A percentile compares a stretch with the other conserved stretches of the same genome.
Conservation (phyloP, 92 coral and sea anemone species). For the Desmophyllum pertusum region DNA sequence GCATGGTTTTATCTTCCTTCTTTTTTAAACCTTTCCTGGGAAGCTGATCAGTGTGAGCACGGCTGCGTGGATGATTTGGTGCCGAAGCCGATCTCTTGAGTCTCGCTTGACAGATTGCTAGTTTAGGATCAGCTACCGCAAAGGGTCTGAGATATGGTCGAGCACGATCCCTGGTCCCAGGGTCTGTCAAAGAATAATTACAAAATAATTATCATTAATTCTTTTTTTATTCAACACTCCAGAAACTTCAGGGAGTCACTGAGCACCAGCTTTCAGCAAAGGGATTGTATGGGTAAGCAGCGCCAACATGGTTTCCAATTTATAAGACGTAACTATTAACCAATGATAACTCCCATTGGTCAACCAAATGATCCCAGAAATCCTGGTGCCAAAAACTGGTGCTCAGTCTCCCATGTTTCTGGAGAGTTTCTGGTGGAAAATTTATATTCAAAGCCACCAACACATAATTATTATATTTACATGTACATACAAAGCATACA, state of each 20-base stretch:
- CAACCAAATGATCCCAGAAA: too few relatives aligned
- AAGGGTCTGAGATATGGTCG: constrained; percentile 73
- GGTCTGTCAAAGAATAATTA: constrained; percentile 57
- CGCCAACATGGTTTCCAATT: too few relatives aligned
- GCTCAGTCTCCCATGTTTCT: too few relatives aligned
- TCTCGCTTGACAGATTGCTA: constrained; percentile 84
- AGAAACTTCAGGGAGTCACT: background rate
- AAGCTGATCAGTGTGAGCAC: constrained; percentile 60
- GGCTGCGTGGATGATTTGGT: constrained; percentile 69
- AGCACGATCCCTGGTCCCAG: constrained; percentile 94
- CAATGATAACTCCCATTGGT: too few relatives aligned
- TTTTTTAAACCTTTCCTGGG: constrained; percentile 38
- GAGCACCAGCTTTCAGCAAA: background rate
- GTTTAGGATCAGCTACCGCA: constrained; percentile 90
- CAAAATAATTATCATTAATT: too few relatives aligned
- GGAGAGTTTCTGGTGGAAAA: too few relatives aligned
- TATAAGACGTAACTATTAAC: too few relatives aligned
- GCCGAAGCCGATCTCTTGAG: constrained; percentile 86
- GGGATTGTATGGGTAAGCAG: background rate
- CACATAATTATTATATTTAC: too few relatives aligned
- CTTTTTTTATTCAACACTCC: background rate
- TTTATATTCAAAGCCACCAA: too few relatives aligned
- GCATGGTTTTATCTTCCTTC: constrained; percentile 28
- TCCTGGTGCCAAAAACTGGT: too few relatives aligned
- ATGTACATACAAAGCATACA: too few relatives aligned